Evolutionary conservation across 2,113 vertebrate genomes (phyloP), one percentile per base, ranked within the genome.

Genomic region (Istiophorus platypterus): DNA sequence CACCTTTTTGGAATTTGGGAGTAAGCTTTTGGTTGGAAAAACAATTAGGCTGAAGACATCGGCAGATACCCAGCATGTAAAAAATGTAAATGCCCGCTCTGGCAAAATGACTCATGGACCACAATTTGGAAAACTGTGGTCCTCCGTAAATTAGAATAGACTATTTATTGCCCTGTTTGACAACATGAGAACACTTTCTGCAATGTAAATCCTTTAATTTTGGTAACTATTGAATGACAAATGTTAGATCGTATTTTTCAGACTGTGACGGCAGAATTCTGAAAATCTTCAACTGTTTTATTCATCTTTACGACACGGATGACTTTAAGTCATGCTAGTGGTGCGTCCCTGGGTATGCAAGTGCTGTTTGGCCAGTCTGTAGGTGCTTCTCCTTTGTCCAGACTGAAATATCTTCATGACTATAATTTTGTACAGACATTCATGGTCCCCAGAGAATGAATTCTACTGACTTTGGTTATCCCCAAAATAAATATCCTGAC

Each of bases 1-100:
- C 81, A 83, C 84, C 83, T 89, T 82, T 86, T 83, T 57, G 54
- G 31, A 66, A 63, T 88, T 81, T 71, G 17, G 54, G 34, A 81
- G 58, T 14, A 45, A 63, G 37, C 54, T 18, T 78, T 59, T 85
- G 76, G 76, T 86, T 79, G 85, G 87, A 88, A 91, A 92, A 85
- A 84, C 71, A 83, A 51, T 86, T 74, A 74, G 7, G 29, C 26
- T 61, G 15, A 85, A 76, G 70, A 58, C 72, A n/a, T 65, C 17
- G 34, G 87, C 67, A 65, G 54, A 74, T 17, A 74, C 73, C 58
- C 79, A 82, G 58, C 62, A 70, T 14, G 37, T 70, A 69, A 86
- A 68, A 79, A 86, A 58, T 65, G 67, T 6, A 61, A 61, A 70
- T 70, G 27, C 54, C 62, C 41, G 27, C 70, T 64, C 41, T 24